phyloP scores from a whole-genome alignment of 2,113 vertebrate genomes.

The Brevimyrus niger region DNA sequence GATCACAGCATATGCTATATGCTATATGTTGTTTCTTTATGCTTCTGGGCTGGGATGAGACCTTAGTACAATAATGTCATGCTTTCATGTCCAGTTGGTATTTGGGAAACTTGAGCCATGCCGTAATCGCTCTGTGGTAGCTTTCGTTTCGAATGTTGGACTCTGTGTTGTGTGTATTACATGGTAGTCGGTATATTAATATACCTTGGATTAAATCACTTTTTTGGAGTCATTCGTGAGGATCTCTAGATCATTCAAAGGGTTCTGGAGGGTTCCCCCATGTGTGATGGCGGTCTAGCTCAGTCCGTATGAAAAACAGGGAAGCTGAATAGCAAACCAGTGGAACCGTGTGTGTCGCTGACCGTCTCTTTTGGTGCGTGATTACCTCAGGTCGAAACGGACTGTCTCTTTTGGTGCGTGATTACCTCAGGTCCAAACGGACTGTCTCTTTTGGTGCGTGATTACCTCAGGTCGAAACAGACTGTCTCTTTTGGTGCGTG shows the following conservation, averaged over 20 bases:
- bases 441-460: not conserved
- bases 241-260: not conserved
- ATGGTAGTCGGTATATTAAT: not conserved
- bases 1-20: no score
- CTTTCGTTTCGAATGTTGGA: not conserved
- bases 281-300: not conserved
- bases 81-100: not conserved
- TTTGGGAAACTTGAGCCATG: not conserved
- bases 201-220: not conserved
- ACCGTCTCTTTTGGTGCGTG: not conserved
- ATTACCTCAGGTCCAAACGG: constrained; percentile 57
- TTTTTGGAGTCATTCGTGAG: not conserved
- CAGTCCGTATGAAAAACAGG: not conserved
- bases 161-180: not conserved
- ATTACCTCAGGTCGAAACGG: constrained; percentile 56
- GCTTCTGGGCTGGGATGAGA: not conserved
- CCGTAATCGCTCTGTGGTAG: not conserved
- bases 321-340: not conserved
- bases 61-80: not conserved
- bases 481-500: not conserved
- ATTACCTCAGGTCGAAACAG: constrained; percentile 56
- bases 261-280: not conserved
- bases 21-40: not conserved
- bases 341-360: not conserved
- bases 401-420: not conserved